Conservation (phyloP, 2,797 vertebrate species). For the Chelonia mydas region DNA sequence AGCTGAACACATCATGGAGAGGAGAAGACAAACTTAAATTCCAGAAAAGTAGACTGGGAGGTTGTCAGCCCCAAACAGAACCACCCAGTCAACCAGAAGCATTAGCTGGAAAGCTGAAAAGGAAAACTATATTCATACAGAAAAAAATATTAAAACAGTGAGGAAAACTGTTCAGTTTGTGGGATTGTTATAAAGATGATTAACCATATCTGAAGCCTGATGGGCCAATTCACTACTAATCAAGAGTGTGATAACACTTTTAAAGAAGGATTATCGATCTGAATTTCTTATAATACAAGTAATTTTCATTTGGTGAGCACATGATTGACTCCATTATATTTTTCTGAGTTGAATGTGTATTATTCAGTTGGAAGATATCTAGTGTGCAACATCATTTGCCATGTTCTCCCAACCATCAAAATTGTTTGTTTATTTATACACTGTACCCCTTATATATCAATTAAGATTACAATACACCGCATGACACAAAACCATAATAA, state of each 20-base stretch:
- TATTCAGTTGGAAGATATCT: neutral
- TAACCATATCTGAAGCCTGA: neutral
- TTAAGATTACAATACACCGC: constrained; percentile 67
- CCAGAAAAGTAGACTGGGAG: neutral
- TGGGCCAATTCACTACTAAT: neutral
- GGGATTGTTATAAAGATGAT: neutral
- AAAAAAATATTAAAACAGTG: constrained; percentile 10
- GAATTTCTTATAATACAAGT: neutral
- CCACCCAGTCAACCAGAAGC: neutral
- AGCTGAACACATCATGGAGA: neutral
- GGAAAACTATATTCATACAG: neutral
- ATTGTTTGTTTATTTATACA: constrained; percentile 39
- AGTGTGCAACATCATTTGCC: neutral
- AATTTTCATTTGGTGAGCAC: neutral
- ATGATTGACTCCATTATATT: neutral
- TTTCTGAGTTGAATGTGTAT: neutral
- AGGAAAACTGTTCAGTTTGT: neutral
- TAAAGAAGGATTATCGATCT: neutral
- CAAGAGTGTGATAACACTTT: neutral
- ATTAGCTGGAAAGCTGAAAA: neutral
- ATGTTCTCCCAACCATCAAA: neutral
- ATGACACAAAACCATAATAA: constrained; percentile 73
- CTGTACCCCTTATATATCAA: constrained; percentile 48
- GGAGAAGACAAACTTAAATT: neutral
- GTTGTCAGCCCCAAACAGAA: neutral